Base-by-base conservation (phyloP, 1,140 invertebrate species). In the Apocrypta bakeri region DNA sequence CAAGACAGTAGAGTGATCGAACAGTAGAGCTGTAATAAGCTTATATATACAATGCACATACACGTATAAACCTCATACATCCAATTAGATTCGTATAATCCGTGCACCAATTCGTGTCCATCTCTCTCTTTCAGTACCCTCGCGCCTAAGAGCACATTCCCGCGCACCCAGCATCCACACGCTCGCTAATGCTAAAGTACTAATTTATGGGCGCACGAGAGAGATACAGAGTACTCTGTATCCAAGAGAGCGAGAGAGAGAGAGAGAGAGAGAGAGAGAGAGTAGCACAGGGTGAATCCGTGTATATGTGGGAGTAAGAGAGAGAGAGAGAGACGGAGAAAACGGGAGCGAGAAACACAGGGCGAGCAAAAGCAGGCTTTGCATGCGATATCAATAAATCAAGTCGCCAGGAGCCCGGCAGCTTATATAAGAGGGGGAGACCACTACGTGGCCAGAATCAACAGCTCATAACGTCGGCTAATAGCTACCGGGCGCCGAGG, bases 381-480 rank as follows among this genome's bases (percentile, higher is more conserved):
- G 90, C 91, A 92, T 92, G 91, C 91, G 91, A 92, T 92, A 92
- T 92, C 90, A 92, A 92, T 92, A 92, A 92, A 92, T 92, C 91
- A 92, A 91, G 90, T 91, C 88, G 87, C 89, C 87, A 87, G 87
- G 89, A 88, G 89, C 86, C 85, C 88, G 89, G 90, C 90, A 91
- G 91, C 72, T 75, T 80, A 80, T 80, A 63, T 21, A 64, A 31
- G 33, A 83, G 72, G 42, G 73, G 89, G 90, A 87, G 88, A 87
- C 88, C 88, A 91, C 90, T 92, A 92, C 91, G 91, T 92, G 91
- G 91, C 89, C 90, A 91, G 91, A 92, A 92, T 92, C 91, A 92
- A 92, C 91, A 92, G 91, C 91, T 92, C 90, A 92, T 92, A 92
- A 92, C 90, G 89, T 87, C 87, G 89, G 90, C 91, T 91, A 92